Conservation (phyloP, 2,888 invertebrate genomes). For the Pammene aurita region DNA sequence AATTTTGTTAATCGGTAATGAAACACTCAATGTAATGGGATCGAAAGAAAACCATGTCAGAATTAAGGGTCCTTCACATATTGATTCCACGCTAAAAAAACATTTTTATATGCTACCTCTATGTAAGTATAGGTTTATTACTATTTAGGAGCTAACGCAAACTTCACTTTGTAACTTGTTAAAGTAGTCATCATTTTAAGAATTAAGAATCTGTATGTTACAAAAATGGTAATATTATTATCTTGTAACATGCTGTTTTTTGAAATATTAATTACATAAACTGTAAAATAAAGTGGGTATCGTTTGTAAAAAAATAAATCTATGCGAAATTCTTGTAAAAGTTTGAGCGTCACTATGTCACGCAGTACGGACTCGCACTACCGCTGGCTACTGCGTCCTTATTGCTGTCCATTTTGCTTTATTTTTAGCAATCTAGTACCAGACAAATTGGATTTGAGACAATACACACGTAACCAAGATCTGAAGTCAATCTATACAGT, state of each 20-base stretch:
- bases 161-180: too few species aligned
- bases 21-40: conserved; percentile 2
- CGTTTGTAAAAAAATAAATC: too few species aligned
- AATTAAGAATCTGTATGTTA: too few species aligned
- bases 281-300: too few species aligned
- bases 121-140: too few species aligned
- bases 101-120: too few species aligned
- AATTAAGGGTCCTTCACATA: background rate
- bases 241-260: too few species aligned
- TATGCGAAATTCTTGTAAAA: background rate
- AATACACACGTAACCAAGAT: conserved; percentile 6
- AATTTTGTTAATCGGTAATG: conserved; percentile 16
- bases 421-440: conserved; percentile 30
- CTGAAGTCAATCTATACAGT: background rate
- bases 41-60: conserved; percentile 3
- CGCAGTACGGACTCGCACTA: conserved; percentile 45
- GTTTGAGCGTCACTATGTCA: conserved; percentile 50
- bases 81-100: too few species aligned
- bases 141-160: too few species aligned
- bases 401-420: conserved; percentile 45
- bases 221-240: too few species aligned
- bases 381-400: conserved; percentile 43
- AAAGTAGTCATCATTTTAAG: too few species aligned
- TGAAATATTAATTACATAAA: too few species aligned
- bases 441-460: conserved; percentile 21